Percentiles rank a stretch among this genome's conserved stretches.
phyloP scores from a whole-genome alignment of 2,113 vertebrate species.

The Prietella phreatophila region DNA sequence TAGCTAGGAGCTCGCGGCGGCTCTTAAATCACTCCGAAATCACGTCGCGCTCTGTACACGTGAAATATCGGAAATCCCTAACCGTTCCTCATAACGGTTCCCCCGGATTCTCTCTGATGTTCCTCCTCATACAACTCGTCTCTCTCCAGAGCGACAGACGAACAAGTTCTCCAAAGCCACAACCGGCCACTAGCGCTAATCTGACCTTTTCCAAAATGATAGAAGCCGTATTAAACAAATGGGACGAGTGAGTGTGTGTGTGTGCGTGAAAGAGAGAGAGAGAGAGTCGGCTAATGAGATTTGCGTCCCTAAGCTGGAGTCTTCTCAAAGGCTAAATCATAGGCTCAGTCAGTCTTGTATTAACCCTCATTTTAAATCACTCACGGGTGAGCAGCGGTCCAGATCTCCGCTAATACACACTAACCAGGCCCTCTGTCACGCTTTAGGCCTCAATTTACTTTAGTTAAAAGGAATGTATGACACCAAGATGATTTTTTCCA shows the following conservation, averaged over 20 bases:
- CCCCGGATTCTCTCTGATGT: conserved; percentile 9
- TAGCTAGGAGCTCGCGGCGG: background rate
- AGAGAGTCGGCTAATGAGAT: conserved; percentile 47
- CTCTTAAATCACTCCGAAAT: background rate
- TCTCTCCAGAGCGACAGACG: conserved; percentile 26
- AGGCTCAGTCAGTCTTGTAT: conserved; percentile 37
- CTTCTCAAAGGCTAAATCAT: conserved; percentile 47
- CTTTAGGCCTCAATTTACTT: conserved; percentile 43
- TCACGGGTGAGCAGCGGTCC: conserved; percentile 36
- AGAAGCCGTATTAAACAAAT: conserved; percentile 57
- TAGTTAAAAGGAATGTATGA: background rate
- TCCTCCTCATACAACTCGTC: conserved; percentile 43
- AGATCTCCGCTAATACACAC: conserved; percentile 28
- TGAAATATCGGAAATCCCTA: background rate
- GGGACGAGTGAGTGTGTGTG: background rate
- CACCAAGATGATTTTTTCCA: background rate
- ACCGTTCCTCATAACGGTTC: background rate
- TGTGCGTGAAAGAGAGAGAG: background rate
- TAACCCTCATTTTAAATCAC: conserved; percentile 48
- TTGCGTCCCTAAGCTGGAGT: conserved; percentile 40
- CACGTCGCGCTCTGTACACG: background rate
- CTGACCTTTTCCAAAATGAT: conserved; percentile 60
- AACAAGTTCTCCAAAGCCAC: conserved; percentile 39
- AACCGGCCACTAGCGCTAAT: conserved; percentile 36
- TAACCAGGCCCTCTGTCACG: conserved; percentile 40